Evolutionary conservation across 2,888 invertebrate genomes (phyloP), one percentile per base, ranked within the genome.

Genomic region (Junonia oenone): DNA sequence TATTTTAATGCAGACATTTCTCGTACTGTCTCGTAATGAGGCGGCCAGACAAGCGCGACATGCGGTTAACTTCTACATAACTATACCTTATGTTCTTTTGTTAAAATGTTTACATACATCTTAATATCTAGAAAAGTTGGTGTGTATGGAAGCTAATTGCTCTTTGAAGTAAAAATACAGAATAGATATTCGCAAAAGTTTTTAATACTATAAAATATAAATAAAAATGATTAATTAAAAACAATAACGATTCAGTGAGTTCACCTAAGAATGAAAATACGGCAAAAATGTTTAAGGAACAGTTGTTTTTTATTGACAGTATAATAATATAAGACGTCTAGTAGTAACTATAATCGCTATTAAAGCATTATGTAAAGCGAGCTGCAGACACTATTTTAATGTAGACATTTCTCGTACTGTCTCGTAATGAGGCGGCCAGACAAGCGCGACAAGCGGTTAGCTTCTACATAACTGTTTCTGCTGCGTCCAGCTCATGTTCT

Each of bases 401-500:
- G 38, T 19, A 40, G 38, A 40, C 38, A 40, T 40, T 19, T 40
- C 38, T 40, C 38, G 19, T 19, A 29, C 29, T 29, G 27, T 29
- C 17, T 2, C 14, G 29, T 45, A 45, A 45, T 45, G 45, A 45
- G 45, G 29, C 17, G n/a, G 45, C 2, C 45, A 9, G 15, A 6
- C 27, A 2, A 29, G 15, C 29, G 11, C 29, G 27, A 17, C 27
- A 26, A 17, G 14, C 35, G 26, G 13, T 29, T 47, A 15, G 13
- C 40, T 40, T 47, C 22, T 38, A 33, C 47, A 26, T 40, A 40
- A n/a, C 40, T 40, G 29, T 31, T n/a, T n/a, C n/a, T n/a, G n/a
- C n/a, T n/a, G n/a, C n/a, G n/a, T n/a, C n/a, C n/a, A 40, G 46
- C 47, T 19, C 31, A 47, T 54, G 47, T 47, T 47, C 14, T 47